Conservation (phyloP, 2,113 vertebrate genomes). For the Rousettus leschenaultii region DNA sequence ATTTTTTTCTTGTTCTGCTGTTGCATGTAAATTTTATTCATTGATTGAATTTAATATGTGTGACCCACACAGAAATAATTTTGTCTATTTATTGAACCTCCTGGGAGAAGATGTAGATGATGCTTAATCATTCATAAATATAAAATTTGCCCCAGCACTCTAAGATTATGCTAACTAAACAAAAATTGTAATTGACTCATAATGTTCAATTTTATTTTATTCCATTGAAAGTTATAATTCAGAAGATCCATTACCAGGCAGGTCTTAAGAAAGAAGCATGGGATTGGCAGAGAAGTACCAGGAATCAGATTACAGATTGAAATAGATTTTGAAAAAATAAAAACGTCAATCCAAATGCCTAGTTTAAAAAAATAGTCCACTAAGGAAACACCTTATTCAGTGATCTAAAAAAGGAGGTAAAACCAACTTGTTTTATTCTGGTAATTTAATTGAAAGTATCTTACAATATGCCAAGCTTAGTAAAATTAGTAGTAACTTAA, state of each 20-base stretch:
- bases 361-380: not conserved
- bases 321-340: conserved; percentile 28
- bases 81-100: conserved; percentile 68
- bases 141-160: conserved; percentile 53
- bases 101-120: conserved; percentile 54
- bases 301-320: conserved; percentile 25
- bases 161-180: conserved; percentile 22
- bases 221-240: conserved; percentile 49
- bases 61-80: conserved; percentile 73
- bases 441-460: not conserved
- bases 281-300: not conserved
- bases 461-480: not conserved
- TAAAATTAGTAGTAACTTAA: conserved; percentile 14
- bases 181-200: not conserved
- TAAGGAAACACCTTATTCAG: not conserved
- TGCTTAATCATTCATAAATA: conserved; percentile 70
- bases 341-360: not conserved
- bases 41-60: conserved; percentile 72
- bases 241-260: not conserved
- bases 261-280: not conserved
- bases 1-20: conserved; percentile 67
- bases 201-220: conserved; percentile 38
- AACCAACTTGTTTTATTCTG: not conserved
- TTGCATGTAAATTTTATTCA: conserved; percentile 76
- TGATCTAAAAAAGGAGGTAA: not conserved